Conservation (phyloP, 2,888 invertebrate species). For the Drosophila anomalata region DNA sequence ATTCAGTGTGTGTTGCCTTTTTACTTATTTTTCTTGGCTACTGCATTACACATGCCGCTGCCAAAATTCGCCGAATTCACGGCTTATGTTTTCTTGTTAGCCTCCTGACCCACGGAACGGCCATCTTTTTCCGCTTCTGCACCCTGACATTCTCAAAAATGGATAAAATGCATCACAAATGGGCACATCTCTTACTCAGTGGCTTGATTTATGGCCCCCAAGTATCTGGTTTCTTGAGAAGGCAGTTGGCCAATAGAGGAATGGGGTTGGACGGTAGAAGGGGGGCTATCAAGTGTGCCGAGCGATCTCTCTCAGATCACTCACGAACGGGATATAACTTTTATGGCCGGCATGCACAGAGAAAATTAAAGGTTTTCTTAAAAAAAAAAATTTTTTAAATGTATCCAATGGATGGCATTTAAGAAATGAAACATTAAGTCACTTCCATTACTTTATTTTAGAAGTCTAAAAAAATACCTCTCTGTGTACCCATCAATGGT, state of each 20-base stretch:
- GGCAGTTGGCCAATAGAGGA: constrained; percentile 34
- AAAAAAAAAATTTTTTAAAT: neutral
- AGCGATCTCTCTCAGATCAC: constrained; percentile 70
- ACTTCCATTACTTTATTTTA: neutral
- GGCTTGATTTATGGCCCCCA: constrained; percentile 64
- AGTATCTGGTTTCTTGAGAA: constrained; percentile 58
- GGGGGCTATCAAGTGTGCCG: constrained; percentile 60
- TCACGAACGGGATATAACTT: constrained; percentile 71
- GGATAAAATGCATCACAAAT: constrained; percentile 51
- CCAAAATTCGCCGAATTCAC: constrained; percentile 67
- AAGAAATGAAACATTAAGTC: too few species aligned
- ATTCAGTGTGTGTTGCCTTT: constrained; percentile 12
- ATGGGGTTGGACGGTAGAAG: constrained; percentile 1
- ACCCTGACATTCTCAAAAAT: constrained; percentile 67
- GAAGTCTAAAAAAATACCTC: neutral
- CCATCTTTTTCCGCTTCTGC: constrained; percentile 54
- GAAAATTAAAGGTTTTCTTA: neutral
- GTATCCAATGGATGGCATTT: too few species aligned
- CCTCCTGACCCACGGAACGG: constrained; percentile 27
- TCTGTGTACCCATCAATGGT: constrained; percentile 27
- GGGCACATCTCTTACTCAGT: constrained; percentile 36
- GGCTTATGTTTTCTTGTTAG: constrained; percentile 49
- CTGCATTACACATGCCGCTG: constrained; percentile 69
- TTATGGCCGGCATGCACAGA: constrained; percentile 51
- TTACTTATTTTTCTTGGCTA: constrained; percentile 49